phyloP scores from a whole-genome alignment of 2,113 vertebrate species.

The Trogon melanurus region DNA sequence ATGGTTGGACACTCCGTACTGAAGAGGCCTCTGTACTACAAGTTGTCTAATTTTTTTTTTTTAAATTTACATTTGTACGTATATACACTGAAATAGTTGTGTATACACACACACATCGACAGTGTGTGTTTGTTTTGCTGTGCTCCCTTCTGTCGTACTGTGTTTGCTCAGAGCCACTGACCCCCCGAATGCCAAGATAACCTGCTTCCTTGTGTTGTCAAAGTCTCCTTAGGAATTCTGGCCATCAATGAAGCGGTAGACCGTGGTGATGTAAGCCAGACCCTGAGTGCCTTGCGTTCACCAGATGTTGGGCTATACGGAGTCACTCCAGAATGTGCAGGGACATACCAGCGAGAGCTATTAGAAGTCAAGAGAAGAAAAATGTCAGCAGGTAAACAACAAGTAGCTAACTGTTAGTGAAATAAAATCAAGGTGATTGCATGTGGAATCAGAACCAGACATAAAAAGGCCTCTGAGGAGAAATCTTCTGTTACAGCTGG shows the following conservation, averaged over 20 bases:
- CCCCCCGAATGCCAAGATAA: neutral
- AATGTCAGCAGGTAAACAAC: conserved; percentile 77
- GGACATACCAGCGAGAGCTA: conserved; percentile 88
- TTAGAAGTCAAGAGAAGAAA: conserved; percentile 80
- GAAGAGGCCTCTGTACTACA: neutral
- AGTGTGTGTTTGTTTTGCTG: neutral
- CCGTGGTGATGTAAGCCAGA: conserved; percentile 79
- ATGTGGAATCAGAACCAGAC: neutral
- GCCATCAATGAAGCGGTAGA: conserved; percentile 91
- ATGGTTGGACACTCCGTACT: neutral
- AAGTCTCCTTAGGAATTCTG: conserved; percentile 92
- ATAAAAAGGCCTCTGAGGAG: neutral
- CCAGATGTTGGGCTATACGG: conserved; percentile 89
- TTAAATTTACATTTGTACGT: neutral
- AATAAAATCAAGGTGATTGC: neutral
- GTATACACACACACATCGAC: fast-evolving
- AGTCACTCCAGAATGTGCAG: conserved; percentile 89
- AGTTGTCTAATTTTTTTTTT: neutral
- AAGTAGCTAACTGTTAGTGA: neutral
- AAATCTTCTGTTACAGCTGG: neutral
- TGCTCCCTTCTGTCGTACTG: neutral
- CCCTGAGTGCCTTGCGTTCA: conserved; percentile 82
- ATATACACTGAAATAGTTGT: neutral
- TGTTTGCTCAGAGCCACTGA: neutral
- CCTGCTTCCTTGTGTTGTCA: neutral